A percentile compares a stretch with the other conserved stretches of the same genome.
phyloP scores from a whole-genome alignment of 2,113 vertebrate genomes.

The Pimephales promelas region DNA sequence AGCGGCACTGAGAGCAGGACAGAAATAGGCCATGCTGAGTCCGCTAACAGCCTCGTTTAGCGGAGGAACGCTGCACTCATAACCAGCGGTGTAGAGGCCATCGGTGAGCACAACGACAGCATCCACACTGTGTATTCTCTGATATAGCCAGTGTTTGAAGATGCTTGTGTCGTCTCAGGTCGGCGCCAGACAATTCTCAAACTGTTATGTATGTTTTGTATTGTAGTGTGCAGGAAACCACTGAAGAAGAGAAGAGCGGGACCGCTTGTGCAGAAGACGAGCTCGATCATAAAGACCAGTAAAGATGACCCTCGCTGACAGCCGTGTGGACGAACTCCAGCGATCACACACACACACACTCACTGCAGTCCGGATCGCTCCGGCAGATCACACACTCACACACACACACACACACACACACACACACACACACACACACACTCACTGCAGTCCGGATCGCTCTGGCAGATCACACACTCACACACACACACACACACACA shows the following conservation, averaged over 20 bases:
- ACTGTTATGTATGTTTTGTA: neutral
- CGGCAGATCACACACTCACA: no score
- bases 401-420: no score
- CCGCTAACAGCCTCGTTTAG: no score
- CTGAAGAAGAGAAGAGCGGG: conserved; percentile 91
- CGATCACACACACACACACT: no score
- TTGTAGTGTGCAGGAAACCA: conserved; percentile 85
- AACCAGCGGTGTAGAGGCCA: conserved; percentile 33
- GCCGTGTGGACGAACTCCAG: neutral
- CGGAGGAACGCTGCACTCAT: neutral
- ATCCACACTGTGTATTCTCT: neutral
- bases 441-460: no score
- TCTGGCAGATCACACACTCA: no score
- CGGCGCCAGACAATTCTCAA: neutral
- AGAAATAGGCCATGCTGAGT: conserved; percentile 70
- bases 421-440: no score
- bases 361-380: no score
- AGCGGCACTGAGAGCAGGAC: conserved; percentile 62
- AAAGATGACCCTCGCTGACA: conserved; percentile 68
- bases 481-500: no score
- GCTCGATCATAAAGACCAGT: conserved; percentile 83
- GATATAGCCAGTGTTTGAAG: conserved; percentile 32
- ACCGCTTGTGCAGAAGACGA: conserved; percentile 91
- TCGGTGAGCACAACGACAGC: conserved; percentile 58
- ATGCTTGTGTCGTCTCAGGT: conserved; percentile 22